Conservation (phyloP, 2,113 vertebrate genomes). For the Prunella himalayana region DNA sequence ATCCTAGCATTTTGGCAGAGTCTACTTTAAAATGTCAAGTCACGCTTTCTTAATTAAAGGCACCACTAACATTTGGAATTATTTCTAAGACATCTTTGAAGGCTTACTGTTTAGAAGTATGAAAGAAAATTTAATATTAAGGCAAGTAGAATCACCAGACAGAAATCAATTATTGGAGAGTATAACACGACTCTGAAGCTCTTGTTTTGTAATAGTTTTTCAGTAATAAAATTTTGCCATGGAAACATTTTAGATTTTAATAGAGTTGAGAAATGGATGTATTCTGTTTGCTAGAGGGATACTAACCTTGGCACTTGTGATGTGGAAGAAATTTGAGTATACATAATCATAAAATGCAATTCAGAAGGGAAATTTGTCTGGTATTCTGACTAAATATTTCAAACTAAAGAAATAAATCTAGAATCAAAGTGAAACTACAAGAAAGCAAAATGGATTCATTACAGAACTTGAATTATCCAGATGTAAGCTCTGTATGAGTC, state of each 20-base stretch:
- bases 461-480: background rate
- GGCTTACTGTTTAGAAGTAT: background rate
- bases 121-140: background rate
- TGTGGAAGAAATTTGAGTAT: background rate
- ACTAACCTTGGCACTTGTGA: background rate
- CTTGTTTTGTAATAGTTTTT: background rate
- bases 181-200: background rate
- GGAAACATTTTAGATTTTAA: background rate
- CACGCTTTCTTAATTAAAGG: background rate
- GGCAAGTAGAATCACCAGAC: background rate
- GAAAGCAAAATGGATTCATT: background rate
- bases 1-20: background rate
- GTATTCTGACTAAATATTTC: background rate
- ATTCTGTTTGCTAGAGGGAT: background rate
- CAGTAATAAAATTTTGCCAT: background rate
- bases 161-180: background rate
- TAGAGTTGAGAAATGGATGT: background rate
- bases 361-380: background rate
- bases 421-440: background rate
- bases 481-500: background rate
- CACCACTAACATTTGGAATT: background rate
- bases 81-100: background rate
- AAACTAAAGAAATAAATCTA: background rate
- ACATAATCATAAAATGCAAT: background rate
- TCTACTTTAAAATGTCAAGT: background rate